Percentiles rank a stretch among this genome's conserved stretches.
Evolutionary conservation across 1,140 invertebrate genomes (phyloP).

Genomic region (Drosophila sechellia): DNA sequence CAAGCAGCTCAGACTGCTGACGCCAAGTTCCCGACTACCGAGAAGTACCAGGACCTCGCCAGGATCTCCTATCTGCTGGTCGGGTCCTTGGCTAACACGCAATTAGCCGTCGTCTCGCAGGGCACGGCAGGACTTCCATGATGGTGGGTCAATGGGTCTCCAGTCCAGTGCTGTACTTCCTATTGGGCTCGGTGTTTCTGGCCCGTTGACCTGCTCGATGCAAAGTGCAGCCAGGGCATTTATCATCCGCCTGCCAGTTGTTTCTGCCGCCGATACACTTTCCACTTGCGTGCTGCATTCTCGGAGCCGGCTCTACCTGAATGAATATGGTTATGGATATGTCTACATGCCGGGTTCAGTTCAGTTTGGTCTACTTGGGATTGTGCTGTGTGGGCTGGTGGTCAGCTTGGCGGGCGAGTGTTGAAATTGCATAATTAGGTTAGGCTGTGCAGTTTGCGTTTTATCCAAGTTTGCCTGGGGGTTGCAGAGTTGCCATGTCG

Average conservation of each 20-base stretch:
- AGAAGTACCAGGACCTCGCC: constrained; percentile 37
- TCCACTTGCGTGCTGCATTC: constrained; percentile 67
- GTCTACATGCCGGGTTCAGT: constrained; percentile 8
- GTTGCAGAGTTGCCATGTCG: constrained; percentile 32
- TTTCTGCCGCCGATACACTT: constrained; percentile 51
- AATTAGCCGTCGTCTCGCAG: constrained; percentile 63
- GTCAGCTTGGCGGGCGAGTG: constrained; percentile 56
- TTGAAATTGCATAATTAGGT: constrained; percentile 77
- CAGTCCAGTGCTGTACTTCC: constrained; percentile 39
- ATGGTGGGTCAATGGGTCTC: constrained; percentile 44
- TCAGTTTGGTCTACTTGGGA: constrained; percentile 3
- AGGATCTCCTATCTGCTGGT: constrained; percentile 34
- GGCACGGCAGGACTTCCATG: constrained; percentile 69
- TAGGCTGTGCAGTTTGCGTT: constrained; percentile 46
- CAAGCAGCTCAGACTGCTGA: constrained; percentile 65
- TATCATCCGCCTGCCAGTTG: constrained; percentile 62
- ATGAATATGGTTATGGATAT: constrained; percentile 48
- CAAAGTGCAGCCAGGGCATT: constrained; percentile 54
- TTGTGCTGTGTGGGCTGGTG: constrained; percentile 48
- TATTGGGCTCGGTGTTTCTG: constrained; percentile 56
- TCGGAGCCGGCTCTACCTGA: constrained; percentile 58
- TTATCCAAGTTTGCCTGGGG: constrained; percentile 18
- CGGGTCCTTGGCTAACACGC: constrained; percentile 49
- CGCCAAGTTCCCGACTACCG: constrained; percentile 55
- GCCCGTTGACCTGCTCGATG: constrained; percentile 65